Base-by-base conservation (phyloP, 2,888 invertebrate species). In the Melanophora roralis region DNA sequence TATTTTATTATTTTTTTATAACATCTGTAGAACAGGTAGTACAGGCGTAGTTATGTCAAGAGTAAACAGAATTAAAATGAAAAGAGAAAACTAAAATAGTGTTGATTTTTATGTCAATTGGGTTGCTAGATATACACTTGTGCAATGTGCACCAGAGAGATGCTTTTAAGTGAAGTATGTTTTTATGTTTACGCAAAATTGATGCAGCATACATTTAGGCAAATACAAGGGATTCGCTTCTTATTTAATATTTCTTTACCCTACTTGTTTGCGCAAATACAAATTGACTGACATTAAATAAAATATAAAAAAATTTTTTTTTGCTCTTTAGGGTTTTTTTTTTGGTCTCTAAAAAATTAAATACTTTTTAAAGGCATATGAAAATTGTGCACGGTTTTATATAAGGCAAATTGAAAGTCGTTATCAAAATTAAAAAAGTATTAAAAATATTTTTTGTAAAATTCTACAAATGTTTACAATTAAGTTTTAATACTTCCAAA, bases 21-120 rank as follows among this genome's bases (percentile, higher is more conserved):
- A 65, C 65, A 53, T 59, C 57, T 32, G 21, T 38, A 36, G 62
- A 72, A 43, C 57, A 38, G 47, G 57, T 57, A 36, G 27, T 40
- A 19, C 23, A 62, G 51, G 21, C 16, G 21, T 21, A 21, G 40
- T 32, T 14, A 21, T 19, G 53, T n/a, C 12, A 21, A n/a, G 14
- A 43, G 1, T n/a, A 16, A n/a, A n/a, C 8, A 14, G 9, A 14
- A 43, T 6, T n/a, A 14, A 8, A 49, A 11, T 49, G 23, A 49
- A 2, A 49, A 14, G 23, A 40, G 21, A 27, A 47, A 65, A 64
- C 55, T 57, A 64, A 73, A 47, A 32, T 38, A 45, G 49, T 59
- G 73, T 64, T 73, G 55, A 57, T 55, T 55, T 73, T 16, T 36
- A 32, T 64, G 64, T 55, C 64, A 57, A 65, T 65, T 73, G 36